Conservation (phyloP, 2,113 vertebrate genomes). For the Hyla sarda region DNA sequence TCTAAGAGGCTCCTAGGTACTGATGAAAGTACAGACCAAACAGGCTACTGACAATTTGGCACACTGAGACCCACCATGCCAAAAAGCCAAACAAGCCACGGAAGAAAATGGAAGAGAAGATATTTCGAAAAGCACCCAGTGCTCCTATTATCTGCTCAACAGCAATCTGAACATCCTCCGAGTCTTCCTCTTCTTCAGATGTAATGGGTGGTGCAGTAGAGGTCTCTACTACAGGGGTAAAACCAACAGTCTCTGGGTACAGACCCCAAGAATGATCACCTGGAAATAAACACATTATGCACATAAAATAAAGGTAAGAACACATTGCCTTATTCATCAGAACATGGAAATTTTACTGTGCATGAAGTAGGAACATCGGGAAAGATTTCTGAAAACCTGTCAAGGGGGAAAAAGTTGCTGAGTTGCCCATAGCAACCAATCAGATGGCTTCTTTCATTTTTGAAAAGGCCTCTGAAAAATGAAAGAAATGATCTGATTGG, state of each 20-base stretch:
- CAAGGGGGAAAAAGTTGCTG: no score
- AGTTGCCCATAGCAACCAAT: no score
- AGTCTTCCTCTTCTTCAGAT: constrained; percentile 65
- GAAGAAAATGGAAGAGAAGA: constrained; percentile 84
- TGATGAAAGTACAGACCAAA: constrained; percentile 96
- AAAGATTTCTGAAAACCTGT: no score
- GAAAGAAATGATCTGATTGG: no score
- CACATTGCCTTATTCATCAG: no score
- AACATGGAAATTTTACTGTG: no score
- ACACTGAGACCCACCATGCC: constrained; percentile 92
- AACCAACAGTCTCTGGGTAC: constrained; percentile 62
- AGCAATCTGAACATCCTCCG: constrained; percentile 77
- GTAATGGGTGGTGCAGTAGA: background rate
- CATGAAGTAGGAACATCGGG: no score
- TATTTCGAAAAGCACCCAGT: constrained; percentile 71
- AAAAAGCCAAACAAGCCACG: constrained; percentile 88
- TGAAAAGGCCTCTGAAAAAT: no score
- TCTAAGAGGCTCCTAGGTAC: constrained; percentile 83
- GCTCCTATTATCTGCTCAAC: constrained; percentile 78
- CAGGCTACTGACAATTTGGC: constrained; percentile 90
- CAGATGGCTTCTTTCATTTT: no score
- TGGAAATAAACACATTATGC: constrained; percentile 63
- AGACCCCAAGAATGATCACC: constrained; percentile 90
- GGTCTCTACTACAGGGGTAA: constrained; percentile 10
- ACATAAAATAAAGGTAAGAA: background rate